Base-by-base conservation (phyloP, 2,113 vertebrate genomes). In the Butorides virescens region DNA sequence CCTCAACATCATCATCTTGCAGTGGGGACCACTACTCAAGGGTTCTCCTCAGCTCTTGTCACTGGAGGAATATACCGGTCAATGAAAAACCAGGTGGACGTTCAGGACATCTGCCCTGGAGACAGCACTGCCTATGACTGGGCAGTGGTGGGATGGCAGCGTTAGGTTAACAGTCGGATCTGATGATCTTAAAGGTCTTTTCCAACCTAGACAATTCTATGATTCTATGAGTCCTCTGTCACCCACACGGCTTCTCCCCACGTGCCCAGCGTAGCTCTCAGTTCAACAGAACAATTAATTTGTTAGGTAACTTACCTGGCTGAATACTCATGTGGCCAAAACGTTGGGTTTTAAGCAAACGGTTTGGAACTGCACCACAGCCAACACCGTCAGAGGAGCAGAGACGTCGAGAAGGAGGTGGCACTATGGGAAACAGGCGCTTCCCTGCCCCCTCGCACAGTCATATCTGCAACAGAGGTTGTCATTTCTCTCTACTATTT, bases 401-500 rank as follows among this genome's bases (percentile, higher is more conserved):
- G 70, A 50, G 46, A 32, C 2, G 1, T 36, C 2, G 2, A 56
- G 62, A 7, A 59, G 63, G n/a, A 27, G 52, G n/a, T 10, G 39
- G 36, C 49, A 25, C n/a, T 5, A 7, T 0, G 4, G 50, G 29
- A 4, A 39, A 47, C 27, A 2, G 36, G 29, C 3, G 23, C 29
- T 39, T 39, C 26, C 68, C n/a, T 10, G n/a, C 53, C 42, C 49
- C 18, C 61, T 53, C 44, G 20, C 55, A 36, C 62, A 20, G 11
- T 10, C 49, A 4, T 9, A 6, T n/a, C 59, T 21, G 29, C 37
- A 37, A 22, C 0, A 0, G 23, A 42, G 23, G 34, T 3, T 16
- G 37, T 20, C 2, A 1, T 17, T 52, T 50, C 50, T 32, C 36
- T 46, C 23, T 20, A 7, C 52, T 58, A 27, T 19, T 44, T 23